A percentile compares a stretch with the other conserved stretches of the same genome.
These are phyloP conservation scores for Orbicella faveolata DNA, from an alignment of 64 coral and sea anemone genomes.

Conservation along the genomic window DNA sequence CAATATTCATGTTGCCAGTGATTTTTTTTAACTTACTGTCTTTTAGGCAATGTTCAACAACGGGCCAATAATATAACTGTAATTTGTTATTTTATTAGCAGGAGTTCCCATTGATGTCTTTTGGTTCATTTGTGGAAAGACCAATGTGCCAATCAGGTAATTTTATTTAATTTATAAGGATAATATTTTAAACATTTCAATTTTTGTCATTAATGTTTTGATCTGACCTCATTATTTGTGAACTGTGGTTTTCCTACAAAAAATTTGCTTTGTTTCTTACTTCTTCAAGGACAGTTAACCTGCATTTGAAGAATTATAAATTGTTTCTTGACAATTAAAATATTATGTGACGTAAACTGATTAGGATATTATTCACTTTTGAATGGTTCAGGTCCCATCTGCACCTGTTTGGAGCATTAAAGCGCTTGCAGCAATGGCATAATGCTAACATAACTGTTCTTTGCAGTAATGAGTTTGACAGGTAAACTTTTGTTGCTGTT, in stretches of 20 bases:
- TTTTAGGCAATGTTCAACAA: too few relatives aligned
- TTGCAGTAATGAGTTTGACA: slow-evolving; percentile 1
- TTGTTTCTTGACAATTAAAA: neutral
- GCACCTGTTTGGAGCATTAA: slow-evolving; percentile 61
- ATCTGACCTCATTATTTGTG: too few relatives aligned
- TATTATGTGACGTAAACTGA: neutral
- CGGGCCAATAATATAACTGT: neutral
- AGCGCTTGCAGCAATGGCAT: slow-evolving; percentile 57
- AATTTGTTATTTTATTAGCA: neutral
- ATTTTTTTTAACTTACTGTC: too few relatives aligned
- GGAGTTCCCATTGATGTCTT: slow-evolving; percentile 29
- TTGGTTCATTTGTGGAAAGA: slow-evolving; percentile 23
- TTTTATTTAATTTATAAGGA: neutral
- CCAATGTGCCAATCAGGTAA: slow-evolving; percentile 5
- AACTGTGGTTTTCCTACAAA: too few relatives aligned
- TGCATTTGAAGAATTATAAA: too few relatives aligned
- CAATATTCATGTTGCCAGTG: too few relatives aligned
- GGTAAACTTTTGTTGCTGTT: neutral
- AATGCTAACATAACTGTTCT: slow-evolving; percentile 59
- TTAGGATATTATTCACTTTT: neutral
- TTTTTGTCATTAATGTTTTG: too few relatives aligned
- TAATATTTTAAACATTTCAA: neutral
- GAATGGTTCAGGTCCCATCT: slow-evolving; percentile 10
- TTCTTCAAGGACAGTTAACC: too few relatives aligned
- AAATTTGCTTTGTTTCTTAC: too few relatives aligned